These are phyloP conservation scores for Leptothorax acervorum DNA, from an alignment of 2,888 invertebrate species.

Conservation along the genomic window DNA sequence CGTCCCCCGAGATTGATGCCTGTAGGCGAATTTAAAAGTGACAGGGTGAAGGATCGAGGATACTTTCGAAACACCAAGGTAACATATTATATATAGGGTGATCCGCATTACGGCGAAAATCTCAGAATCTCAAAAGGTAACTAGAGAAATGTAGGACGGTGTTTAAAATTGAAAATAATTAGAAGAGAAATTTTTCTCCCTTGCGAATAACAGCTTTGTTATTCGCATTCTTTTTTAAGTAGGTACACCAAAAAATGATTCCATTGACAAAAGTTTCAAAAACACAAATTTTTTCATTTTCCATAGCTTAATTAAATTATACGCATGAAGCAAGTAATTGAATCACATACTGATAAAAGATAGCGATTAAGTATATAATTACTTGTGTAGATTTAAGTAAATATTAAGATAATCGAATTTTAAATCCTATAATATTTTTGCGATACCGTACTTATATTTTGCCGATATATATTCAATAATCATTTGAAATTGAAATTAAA, in stretches of 20 bases:
- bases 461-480: neutral
- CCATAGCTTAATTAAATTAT: neutral
- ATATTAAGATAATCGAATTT: conserved; percentile 4
- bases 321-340: neutral
- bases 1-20: conserved; percentile 65
- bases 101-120: conserved; percentile 38
- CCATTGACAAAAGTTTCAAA: neutral
- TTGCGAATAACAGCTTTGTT: neutral
- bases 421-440: neutral
- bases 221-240: neutral
- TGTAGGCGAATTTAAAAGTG: conserved; percentile 59
- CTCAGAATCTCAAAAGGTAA: conserved; percentile 35
- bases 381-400: neutral
- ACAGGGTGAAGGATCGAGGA: conserved; percentile 57
- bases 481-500: neutral
- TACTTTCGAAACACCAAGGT: conserved; percentile 47
- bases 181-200: neutral
- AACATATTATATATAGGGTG: conserved; percentile 33
- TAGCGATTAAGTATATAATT: neutral
- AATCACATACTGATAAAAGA: too few relatives aligned
- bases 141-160: conserved; percentile 15
- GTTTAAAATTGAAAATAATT: conserved; percentile 23
- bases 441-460: neutral
- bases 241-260: neutral
- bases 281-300: conserved; percentile 15